Base-by-base conservation (phyloP, 1,140 invertebrate genomes). In the Bombus pascuorum region DNA sequence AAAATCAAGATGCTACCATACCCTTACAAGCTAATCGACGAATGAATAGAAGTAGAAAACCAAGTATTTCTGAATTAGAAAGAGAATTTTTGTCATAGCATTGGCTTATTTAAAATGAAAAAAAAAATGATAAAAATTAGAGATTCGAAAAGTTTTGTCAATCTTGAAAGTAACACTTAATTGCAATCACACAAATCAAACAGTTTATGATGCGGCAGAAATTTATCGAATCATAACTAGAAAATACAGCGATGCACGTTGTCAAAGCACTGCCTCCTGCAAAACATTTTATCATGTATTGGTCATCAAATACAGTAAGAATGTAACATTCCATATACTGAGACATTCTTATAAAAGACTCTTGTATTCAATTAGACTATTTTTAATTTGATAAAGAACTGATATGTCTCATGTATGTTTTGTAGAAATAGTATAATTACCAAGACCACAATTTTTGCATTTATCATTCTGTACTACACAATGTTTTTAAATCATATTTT, bases 1-100 rank as follows among this genome's bases (percentile, higher is more conserved):
- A 97, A 92, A 96, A 91, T 88, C 96, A 97, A 84, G 97, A 98
- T 89, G 93, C 95, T 4, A 97, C 96, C 4, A 92, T 96, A 80
- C 96, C 97, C n/a, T 92, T 97, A 47, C 96, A 96, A 86, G 96
- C 96, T 9, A 92, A 89, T 72, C 92, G 94, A 18, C 90, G 94
- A 2, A 88, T 93, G 28, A 93, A 93, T 77, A 93, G 95, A 79
- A 94, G 93, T 83, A 94, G 95, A 9, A 96, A 96, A 86, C 95
- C 96, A 4, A 95, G 95, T 76, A 94, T 96, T 65, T 94, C 95
- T 13, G 96, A 96, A 87, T 93, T 96, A 78, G 96, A 96, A 76
- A 92, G 95, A 66, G 96, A 96, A 81, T 96, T 96, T 91, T 95
- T 96, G 85, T 96, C 95, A 95, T 96, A 96, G 94, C 94, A 95